Evolutionary conservation across 1,140 invertebrate genomes (phyloP).

Genomic region (Neomicropteryx cornuta): DNA sequence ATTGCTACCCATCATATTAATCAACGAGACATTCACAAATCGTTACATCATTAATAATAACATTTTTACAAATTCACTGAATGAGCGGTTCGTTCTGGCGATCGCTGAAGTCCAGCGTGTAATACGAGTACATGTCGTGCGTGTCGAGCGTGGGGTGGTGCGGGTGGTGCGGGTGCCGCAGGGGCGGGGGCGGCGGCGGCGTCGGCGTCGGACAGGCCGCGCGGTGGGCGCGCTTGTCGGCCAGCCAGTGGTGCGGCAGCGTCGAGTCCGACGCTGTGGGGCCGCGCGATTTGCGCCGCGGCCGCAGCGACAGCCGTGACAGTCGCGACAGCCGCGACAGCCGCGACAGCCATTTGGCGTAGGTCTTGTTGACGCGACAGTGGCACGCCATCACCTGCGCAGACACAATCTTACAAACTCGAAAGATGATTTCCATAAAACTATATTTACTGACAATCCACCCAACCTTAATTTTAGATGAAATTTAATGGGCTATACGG

Average conservation of each 20-base stretch:
- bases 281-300: too few species aligned
- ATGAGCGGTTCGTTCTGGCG: slow-evolving; percentile 58
- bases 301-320: too few species aligned
- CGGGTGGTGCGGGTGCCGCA: slow-evolving; percentile 17
- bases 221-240: slow-evolving; percentile 28
- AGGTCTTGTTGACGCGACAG: slow-evolving; percentile 60
- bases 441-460: too few species aligned
- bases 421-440: neutral
- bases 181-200: slow-evolving; percentile 18
- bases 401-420: neutral
- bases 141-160: slow-evolving; percentile 43
- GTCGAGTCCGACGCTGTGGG: slow-evolving; percentile 22
- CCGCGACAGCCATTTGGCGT: slow-evolving; percentile 38
- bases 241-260: slow-evolving; percentile 36
- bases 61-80: too few species aligned
- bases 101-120: slow-evolving; percentile 59
- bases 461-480: too few species aligned
- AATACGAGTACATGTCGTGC: slow-evolving; percentile 60
- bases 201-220: slow-evolving; percentile 14
- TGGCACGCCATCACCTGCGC: slow-evolving; percentile 52
- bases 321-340: slow-evolving; percentile 32
- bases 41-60: too few species aligned
- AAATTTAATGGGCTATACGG: too few species aligned
- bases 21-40: too few species aligned
- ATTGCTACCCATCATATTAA: too few species aligned